Conservation (phyloP, 2,888 invertebrate species). For the Pristionchus exspectatus region DNA sequence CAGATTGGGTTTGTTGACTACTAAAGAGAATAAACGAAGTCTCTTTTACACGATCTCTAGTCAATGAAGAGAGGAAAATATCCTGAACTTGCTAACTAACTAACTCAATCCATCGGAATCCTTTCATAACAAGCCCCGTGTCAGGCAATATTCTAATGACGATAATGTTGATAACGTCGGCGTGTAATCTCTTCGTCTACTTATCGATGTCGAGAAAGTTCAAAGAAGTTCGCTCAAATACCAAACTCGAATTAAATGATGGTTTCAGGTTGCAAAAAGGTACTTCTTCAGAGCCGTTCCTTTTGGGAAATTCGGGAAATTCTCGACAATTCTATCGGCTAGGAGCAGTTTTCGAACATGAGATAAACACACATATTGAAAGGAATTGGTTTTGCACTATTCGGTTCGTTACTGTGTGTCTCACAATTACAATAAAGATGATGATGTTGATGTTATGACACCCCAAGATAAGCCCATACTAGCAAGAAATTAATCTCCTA, state of each 20-base stretch:
- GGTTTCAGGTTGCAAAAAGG: background rate
- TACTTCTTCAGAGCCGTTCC: background rate
- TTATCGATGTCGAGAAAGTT: constrained; percentile 25
- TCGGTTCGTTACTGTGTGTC: background rate
- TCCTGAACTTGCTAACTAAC: background rate
- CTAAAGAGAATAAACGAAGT: background rate
- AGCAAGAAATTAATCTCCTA: background rate
- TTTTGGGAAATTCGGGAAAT: background rate
- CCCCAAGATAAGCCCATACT: background rate
- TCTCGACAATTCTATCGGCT: background rate
- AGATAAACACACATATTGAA: background rate
- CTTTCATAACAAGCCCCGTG: background rate
- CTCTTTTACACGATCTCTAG: background rate
- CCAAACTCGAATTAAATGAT: background rate
- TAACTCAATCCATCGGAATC: background rate
- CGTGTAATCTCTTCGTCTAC: constrained; percentile 41
- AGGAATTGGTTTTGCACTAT: background rate
- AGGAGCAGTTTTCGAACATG: constrained; percentile 28
- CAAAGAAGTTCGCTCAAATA: background rate
- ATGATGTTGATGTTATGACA: background rate
- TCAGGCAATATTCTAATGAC: constrained; percentile 31
- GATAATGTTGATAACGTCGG: constrained; percentile 27
- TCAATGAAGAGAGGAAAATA: background rate
- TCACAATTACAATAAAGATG: background rate
- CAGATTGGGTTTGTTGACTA: background rate